Base-by-base conservation (phyloP, 2,113 vertebrate species). In the Bufo gargarizans region DNA sequence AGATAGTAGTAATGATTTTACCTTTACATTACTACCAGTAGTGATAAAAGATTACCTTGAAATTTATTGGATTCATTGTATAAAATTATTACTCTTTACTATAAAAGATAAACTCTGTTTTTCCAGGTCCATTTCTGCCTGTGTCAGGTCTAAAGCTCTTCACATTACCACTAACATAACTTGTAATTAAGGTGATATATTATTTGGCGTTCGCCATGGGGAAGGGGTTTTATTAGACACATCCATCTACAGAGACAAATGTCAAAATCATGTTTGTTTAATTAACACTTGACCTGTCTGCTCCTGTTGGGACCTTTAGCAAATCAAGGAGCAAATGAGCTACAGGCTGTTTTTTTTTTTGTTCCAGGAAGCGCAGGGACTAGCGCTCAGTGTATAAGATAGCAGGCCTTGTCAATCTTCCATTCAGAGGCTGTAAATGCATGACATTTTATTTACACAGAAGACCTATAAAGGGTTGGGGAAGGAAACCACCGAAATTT, bases 281-380 rank as follows among this genome's bases (percentile, higher is more conserved):
- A 89, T 89, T 89, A 89, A 89, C 87, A 89, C 87, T 89, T 89
- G 87, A 89, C 87, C 87, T 89, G 22, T 84, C 47, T 77, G 81
- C 87, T 89, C 87, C 87, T 84, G 87, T 63, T 78, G 82, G 74
- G 82, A 89, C 87, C 82, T 84, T 88, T 84, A 78, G 81, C 82
- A 89, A 89, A 89, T 89, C 87, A 58, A 53, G 63, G 59, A 78
- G 69, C 58, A 76, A 63, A 67, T 78, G 79, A 78, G 61, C 58
- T 84, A 53, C 87, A 89, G 72, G 61, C 72, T 50, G 59, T 61
- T 69, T n/a, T 69, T 69, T 69, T 69, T 84, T 67, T 53, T 13
- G 16, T 56, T 55, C 45, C 59, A 84, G 81, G 59, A 88, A 88
- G 49, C 80, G 55, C n/a, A 65, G 71, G 72, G 58, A 45, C 65